Base-by-base conservation (phyloP, 2,797 vertebrate genomes). In the Synanceia verrucosa region DNA sequence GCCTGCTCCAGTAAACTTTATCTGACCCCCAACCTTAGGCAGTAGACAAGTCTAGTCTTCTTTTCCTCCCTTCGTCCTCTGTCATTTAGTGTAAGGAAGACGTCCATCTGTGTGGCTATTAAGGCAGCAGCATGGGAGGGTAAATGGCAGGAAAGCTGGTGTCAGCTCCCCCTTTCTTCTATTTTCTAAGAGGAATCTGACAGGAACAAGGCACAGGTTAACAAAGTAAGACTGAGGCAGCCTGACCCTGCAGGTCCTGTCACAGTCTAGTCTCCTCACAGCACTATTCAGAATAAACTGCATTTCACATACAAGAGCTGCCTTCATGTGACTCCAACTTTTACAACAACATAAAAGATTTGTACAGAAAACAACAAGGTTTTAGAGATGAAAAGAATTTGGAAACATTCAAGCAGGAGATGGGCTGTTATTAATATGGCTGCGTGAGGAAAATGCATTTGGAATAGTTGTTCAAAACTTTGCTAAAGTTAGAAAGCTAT, bases 71-170 rank as follows among this genome's bases (percentile, higher is more conserved):
- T 55, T 65, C 50, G 51, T 16, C 41, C 61, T 66, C 43, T 41
- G 67, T 47, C 16, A 2, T 60, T 61, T 36, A 21, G 59, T 57
- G 65, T 66, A 34, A 33, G 72, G 36, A 62, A 65, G 61, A 76
- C 52, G 73, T 79, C 63, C 29, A 58, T 75, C 63, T 67, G 16
- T 65, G 60, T 58, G 61, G 69, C 69, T 76, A 73, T 52, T 62
- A 68, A 65, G 21, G 58, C 59, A 59, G 50, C 73, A 78, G 65
- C 62, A 61, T 12, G 56, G 26, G 56, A 82, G 79, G 76, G 72
- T 74, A 81, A 86, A 86, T 86, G 86, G 81, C 77, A 89, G 77
- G 71, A 80, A 90, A 85, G 65, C 82, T 83, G 88, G 89, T 92
- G 92, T 80, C 79, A 76, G 79, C 71, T 53, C 75, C 48, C 65